Base-by-base conservation (phyloP, 2,888 invertebrate species). In the Oxyteleia sp. region DNA sequence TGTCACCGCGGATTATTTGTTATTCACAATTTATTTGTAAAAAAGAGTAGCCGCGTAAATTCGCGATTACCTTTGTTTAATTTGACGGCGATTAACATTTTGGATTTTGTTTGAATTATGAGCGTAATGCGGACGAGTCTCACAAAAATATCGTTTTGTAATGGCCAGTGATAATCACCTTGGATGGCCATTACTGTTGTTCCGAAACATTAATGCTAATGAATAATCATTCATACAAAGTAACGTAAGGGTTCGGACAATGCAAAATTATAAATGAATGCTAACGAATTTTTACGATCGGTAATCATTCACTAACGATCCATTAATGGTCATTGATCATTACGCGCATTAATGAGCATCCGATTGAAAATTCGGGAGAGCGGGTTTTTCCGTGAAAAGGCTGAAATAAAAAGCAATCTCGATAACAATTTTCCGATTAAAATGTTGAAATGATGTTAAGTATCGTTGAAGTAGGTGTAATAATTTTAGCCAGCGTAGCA, bases 401-500 rank as follows among this genome's bases (percentile, higher is more conserved):
- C 4, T n/a, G 20, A 59, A 72, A 66, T 80, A 80, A 74, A 80
- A 80, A 43, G 55, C 49, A 68, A 68, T 80, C 61, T 43, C 66
- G 51, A 66, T 61, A 74, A 80, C 59, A 64, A 81, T 75, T 71
- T 82, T 66, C 29, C 71, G 66, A 82, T 69, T 63, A 74, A 79
- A 74, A 74, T 57, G 53, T 78, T 71, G 68, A 63, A 78, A 78
- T 72, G 74, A 74, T 74, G 82, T 79, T 83, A 63, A 81, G 81
- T 45, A 47, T 68, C 63, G 74, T 15, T 53, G 66, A 68, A 81
- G 76, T 61, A 35, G 63, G 84, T 76, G 64, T 84, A 82, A 82
- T 82, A 82, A 79, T 84, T 81, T 84, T 75, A 69, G 69, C 23
- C 61, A 13, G 79, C 68, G 53, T 49, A 71, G 71, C 47, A 78